Conservation (phyloP, 2,888 invertebrate genomes). For the Vanessa cardui region DNA sequence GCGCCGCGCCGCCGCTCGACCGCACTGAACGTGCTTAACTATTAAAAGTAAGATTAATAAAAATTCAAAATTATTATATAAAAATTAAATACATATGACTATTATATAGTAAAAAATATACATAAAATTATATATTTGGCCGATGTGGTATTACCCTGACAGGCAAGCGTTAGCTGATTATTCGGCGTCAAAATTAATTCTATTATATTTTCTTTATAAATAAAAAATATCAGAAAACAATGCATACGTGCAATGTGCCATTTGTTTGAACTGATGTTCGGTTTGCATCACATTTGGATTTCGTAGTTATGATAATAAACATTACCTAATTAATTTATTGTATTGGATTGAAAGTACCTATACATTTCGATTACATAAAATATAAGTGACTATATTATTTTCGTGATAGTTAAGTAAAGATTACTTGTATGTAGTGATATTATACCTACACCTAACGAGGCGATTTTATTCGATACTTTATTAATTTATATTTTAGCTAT, state of each 20-base stretch:
- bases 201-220: slow-evolving; percentile 56
- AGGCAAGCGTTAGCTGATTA: slow-evolving; percentile 84
- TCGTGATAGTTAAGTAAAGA: slow-evolving; percentile 77
- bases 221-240: slow-evolving; percentile 68
- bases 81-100: slow-evolving; percentile 81
- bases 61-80: slow-evolving; percentile 83
- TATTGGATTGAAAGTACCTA: slow-evolving; percentile 54
- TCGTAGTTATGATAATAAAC: slow-evolving; percentile 53
- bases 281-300: slow-evolving; percentile 53
- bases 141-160: slow-evolving; percentile 89
- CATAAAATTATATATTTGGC: slow-evolving; percentile 80
- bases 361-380: slow-evolving; percentile 70
- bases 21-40: slow-evolving; percentile 73
- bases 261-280: slow-evolving; percentile 72
- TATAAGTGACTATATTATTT: slow-evolving; percentile 74
- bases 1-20: slow-evolving; percentile 46
- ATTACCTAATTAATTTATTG: slow-evolving; percentile 54
- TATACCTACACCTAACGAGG: slow-evolving; percentile 61
- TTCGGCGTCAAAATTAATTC: slow-evolving; percentile 79
- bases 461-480: slow-evolving; percentile 68
- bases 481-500: slow-evolving; percentile 43
- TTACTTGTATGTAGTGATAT: slow-evolving; percentile 72
- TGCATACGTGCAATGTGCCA: slow-evolving; percentile 79
- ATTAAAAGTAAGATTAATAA: slow-evolving; percentile 78
- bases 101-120: slow-evolving; percentile 81